phyloP scores from a whole-genome alignment of 2,888 invertebrate genomes.

The Microctonus aethiopoides region DNA sequence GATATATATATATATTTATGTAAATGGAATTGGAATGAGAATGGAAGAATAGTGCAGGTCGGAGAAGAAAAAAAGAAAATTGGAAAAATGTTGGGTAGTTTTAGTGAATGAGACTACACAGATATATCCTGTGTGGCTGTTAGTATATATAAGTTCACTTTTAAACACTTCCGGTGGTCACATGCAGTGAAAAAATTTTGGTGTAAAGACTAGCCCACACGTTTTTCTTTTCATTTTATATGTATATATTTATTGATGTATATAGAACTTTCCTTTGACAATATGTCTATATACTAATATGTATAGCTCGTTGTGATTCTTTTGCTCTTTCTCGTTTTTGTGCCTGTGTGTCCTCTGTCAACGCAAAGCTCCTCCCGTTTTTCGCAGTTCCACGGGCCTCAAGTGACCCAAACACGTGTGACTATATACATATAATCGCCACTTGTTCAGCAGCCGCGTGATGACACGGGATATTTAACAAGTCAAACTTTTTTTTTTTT shows the following conservation, averaged over 20 bases:
- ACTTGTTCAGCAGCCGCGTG: slow-evolving; percentile 27
- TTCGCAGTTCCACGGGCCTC: slow-evolving; percentile 27
- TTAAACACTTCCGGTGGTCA: slow-evolving; percentile 22
- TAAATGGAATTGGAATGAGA: too few species aligned
- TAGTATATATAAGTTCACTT: background rate
- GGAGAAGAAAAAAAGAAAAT: too few species aligned
- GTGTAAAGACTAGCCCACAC: background rate
- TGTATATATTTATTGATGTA: background rate
- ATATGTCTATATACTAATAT: background rate
- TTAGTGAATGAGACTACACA: too few species aligned
- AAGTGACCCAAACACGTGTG: slow-evolving; percentile 25
- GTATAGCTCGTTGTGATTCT: too few species aligned
- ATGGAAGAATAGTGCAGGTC: too few species aligned
- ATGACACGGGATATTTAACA: slow-evolving; percentile 3
- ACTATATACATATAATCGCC: slow-evolving; percentile 18
- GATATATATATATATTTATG: too few species aligned
- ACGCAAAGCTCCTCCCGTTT: slow-evolving; percentile 26
- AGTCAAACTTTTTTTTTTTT: slow-evolving; percentile 16
- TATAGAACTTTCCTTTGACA: background rate
- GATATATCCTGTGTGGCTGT: background rate
- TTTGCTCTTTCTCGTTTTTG: background rate
- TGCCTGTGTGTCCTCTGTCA: slow-evolving; percentile 22
- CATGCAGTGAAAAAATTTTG: background rate
- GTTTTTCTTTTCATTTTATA: slow-evolving; percentile 1
- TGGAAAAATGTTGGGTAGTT: too few species aligned